Evolutionary conservation across 1,140 invertebrate genomes (phyloP).

Genomic region (Calycopis cecrops): DNA sequence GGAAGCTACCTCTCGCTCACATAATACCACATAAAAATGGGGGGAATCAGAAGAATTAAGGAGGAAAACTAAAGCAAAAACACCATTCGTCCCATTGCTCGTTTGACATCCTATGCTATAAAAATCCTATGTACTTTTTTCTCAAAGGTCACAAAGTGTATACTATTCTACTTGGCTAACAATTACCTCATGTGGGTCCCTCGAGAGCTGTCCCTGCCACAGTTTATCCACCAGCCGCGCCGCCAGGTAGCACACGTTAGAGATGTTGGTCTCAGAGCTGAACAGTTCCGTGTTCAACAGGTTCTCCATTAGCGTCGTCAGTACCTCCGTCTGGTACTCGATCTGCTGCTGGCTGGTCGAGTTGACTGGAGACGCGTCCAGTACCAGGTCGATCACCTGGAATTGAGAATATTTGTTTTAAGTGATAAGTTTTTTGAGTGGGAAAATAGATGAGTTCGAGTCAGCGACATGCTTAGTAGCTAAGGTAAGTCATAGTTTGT

Average conservation of each 20-base stretch:
- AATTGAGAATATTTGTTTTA: slow-evolving; percentile 31
- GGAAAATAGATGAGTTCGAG: too few species aligned
- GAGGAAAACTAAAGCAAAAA: too few species aligned
- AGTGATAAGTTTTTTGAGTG: too few species aligned
- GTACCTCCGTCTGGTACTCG: slow-evolving; percentile 94
- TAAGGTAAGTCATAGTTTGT: too few species aligned
- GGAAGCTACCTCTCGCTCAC: too few species aligned
- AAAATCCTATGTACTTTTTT: not conserved
- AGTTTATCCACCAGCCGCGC: slow-evolving; percentile 96
- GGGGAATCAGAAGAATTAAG: too few species aligned
- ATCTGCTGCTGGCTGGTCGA: slow-evolving; percentile 87
- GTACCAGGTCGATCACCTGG: slow-evolving; percentile 87
- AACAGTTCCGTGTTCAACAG: slow-evolving; percentile 92
- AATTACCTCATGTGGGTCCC: slow-evolving; percentile 90
- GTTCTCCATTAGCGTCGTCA: slow-evolving; percentile 95
- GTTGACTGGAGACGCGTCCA: slow-evolving; percentile 91
- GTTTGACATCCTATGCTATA: too few species aligned
- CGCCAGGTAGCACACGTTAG: slow-evolving; percentile 95
- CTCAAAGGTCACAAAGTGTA: not conserved
- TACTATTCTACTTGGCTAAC: not conserved
- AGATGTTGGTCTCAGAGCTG: slow-evolving; percentile 87
- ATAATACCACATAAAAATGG: too few species aligned
- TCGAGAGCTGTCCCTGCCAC: slow-evolving; percentile 93
- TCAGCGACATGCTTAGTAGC: too few species aligned
- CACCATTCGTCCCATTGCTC: too few species aligned